These are phyloP conservation scores for Pseudomyrmex sp. DNA, from an alignment of 1,140 invertebrate species.

Conservation along the genomic window DNA sequence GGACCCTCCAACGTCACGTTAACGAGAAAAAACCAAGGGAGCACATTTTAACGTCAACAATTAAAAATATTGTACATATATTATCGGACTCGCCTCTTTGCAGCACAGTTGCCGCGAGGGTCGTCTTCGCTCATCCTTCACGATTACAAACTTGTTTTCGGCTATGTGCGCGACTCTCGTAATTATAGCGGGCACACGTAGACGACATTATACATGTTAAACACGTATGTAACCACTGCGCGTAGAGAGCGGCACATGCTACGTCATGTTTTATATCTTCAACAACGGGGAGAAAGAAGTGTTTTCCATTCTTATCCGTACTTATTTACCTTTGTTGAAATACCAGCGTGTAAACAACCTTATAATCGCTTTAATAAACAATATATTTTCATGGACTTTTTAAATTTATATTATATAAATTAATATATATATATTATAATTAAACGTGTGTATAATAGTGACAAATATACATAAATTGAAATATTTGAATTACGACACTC, in stretches of 20 bases:
- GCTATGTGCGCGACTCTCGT: slow-evolving; percentile 21
- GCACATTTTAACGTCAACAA: slow-evolving; percentile 78
- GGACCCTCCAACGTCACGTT: slow-evolving; percentile 71
- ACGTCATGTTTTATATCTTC: slow-evolving; percentile 42
- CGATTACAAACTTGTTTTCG: slow-evolving; percentile 53
- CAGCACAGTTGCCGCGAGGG: slow-evolving; percentile 16
- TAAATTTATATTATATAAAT: too few species aligned
- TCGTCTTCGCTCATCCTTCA: slow-evolving; percentile 53
- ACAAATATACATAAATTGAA: not conserved
- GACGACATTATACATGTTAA: slow-evolving; percentile 45
- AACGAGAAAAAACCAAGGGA: slow-evolving; percentile 71
- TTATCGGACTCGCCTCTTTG: slow-evolving; percentile 61
- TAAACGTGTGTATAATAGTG: not conserved
- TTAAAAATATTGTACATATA: slow-evolving; percentile 77
- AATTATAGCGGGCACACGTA: slow-evolving; percentile 56
- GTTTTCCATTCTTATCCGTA: slow-evolving; percentile 58
- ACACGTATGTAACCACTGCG: slow-evolving; percentile 51
- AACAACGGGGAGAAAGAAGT: slow-evolving; percentile 30
- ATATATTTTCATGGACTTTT: too few species aligned
- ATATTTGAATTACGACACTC: not conserved
- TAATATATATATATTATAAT: too few species aligned
- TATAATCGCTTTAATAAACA: too few species aligned
- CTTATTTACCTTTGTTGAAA: slow-evolving; percentile 40
- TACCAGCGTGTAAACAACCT: too few species aligned
- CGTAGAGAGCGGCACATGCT: slow-evolving; percentile 46